Percentiles rank a stretch among this genome's conserved stretches.
These are phyloP conservation scores for Sebastes minor DNA, from an alignment of 2,797 vertebrate genomes.

Conservation along the genomic window DNA sequence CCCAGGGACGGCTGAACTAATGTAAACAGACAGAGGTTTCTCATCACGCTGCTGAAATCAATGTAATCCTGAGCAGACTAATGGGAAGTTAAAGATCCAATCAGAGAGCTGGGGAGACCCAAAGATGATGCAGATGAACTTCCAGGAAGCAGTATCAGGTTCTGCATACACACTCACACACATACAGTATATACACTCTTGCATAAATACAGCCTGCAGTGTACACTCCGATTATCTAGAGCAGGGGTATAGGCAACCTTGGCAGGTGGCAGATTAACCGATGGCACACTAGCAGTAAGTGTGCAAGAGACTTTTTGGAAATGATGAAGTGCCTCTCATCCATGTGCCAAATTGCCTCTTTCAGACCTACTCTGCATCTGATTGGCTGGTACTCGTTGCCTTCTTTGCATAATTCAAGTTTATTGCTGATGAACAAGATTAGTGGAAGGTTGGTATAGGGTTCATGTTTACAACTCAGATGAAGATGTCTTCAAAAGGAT, in stretches of 20 bases:
- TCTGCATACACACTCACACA: constrained; percentile 14
- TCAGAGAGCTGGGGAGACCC: constrained; percentile 43
- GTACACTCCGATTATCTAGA: background rate
- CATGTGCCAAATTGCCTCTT: no score
- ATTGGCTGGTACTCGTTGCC: background rate
- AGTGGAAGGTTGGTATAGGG: no score
- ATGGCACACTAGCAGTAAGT: no score
- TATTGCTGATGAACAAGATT: no score
- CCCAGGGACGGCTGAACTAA: constrained; percentile 19
- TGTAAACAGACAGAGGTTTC: constrained; percentile 24
- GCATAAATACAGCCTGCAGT: background rate
- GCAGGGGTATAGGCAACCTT: background rate
- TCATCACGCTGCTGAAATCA: constrained; percentile 26
- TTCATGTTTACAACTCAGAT: no score
- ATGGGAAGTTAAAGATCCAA: constrained; percentile 53
- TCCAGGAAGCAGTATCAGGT: constrained; percentile 59
- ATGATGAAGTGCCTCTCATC: no score
- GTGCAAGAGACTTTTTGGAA: no score
- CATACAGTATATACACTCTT: background rate
- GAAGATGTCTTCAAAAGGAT: no score
- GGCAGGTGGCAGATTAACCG: no score
- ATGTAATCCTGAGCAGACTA: constrained; percentile 30
- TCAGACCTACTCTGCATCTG: background rate
- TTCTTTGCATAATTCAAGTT: background rate
- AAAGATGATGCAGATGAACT: constrained; percentile 53